phyloP scores from a whole-genome alignment of 2,797 vertebrate species.

The Periophthalmus magnuspinnatus region DNA sequence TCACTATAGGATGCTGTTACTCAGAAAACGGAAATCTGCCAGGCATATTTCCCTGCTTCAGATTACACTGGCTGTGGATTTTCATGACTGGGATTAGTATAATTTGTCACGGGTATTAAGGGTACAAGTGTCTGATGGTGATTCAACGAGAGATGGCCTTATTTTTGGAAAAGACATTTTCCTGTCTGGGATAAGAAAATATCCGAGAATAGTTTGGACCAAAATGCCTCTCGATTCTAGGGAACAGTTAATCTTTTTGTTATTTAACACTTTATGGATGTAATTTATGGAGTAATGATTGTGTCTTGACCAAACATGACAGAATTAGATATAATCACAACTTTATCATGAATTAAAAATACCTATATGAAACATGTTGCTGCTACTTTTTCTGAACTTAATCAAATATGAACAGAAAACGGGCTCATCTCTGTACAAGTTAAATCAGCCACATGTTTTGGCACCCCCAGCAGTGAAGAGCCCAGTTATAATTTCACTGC shows the following conservation, averaged over 20 bases:
- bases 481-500: not conserved
- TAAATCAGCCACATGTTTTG: not conserved
- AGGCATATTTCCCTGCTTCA: conserved; percentile 81
- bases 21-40: conserved; percentile 79
- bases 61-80: conserved; percentile 83
- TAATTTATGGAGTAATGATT: not conserved
- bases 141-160: conserved; percentile 75
- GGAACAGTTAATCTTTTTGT: conserved; percentile 44
- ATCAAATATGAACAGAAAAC: not conserved
- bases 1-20: conserved; percentile 72
- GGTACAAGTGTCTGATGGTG: conserved; percentile 69
- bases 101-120: conserved; percentile 70
- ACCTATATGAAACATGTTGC: not conserved
- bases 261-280: not conserved
- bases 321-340: not conserved
- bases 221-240: conserved; percentile 41
- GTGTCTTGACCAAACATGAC: not conserved
- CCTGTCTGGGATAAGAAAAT: conserved; percentile 61
- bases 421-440: not conserved
- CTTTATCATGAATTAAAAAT: not conserved
- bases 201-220: conserved; percentile 43
- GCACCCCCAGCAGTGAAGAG: not conserved
- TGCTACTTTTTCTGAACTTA: not conserved
- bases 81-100: conserved; percentile 76
- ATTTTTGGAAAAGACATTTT: conserved; percentile 74